Evolutionary conservation across 2,113 vertebrate species (phyloP).

Genomic region (Rhizomys pruinosus): DNA sequence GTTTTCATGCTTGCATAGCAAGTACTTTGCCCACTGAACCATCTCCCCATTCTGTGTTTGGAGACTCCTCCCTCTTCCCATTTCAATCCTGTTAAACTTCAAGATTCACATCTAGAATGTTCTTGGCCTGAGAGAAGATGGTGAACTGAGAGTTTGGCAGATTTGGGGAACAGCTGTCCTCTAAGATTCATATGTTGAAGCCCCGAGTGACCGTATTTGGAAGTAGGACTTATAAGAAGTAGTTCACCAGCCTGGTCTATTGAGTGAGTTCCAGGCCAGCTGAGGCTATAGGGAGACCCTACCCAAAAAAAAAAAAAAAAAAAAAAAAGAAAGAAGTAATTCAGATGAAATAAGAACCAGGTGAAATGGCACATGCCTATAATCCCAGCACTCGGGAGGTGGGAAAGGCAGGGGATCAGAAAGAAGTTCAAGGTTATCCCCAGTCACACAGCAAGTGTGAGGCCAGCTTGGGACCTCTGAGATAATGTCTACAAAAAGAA

Average conservation of each 20-base stretch:
- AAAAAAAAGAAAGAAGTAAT: not conserved
- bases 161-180: not conserved
- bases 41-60: not conserved
- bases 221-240: no score
- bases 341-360: not conserved
- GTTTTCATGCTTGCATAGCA: no score
- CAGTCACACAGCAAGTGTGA: not conserved
- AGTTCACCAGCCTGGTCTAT: no score
- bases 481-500: not conserved
- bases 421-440: no score
- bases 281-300: no score
- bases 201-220: not conserved
- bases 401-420: not conserved
- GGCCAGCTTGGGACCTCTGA: not conserved
- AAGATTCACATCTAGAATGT: not conserved
- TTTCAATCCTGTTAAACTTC: not conserved
- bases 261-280: no score
- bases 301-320: no score
- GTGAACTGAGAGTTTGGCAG: not conserved
- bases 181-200: not conserved
- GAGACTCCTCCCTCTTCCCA: not conserved
- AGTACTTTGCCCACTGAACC: not conserved
- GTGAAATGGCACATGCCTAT: not conserved
- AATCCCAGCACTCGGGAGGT: not conserved
- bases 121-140: not conserved